Conservation (phyloP, 2,113 vertebrate genomes). For the Gambusia holbrooki region DNA sequence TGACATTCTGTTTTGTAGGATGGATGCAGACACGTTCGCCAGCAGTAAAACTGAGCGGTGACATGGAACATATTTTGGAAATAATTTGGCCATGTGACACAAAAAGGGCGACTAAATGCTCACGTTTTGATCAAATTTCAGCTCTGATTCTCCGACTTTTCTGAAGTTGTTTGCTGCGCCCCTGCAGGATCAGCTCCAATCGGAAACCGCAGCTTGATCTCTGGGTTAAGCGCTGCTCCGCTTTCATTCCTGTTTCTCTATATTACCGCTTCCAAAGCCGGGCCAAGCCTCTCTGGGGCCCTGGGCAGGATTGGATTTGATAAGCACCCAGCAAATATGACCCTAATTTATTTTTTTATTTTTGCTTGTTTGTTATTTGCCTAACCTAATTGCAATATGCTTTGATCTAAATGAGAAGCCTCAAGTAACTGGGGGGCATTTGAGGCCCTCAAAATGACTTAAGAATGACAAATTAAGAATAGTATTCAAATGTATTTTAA, state of each 20-base stretch:
- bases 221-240: slow-evolving; percentile 11
- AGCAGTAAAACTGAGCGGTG: background rate
- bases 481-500: too few species aligned
- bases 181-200: slow-evolving; percentile 28
- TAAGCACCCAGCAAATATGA: too few species aligned
- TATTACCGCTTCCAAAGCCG: background rate
- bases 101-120: background rate
- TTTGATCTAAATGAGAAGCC: too few species aligned
- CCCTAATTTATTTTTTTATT: too few species aligned
- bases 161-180: slow-evolving; percentile 46
- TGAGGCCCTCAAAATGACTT: too few species aligned
- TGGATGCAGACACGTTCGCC: background rate
- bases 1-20: background rate
- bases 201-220: slow-evolving; percentile 49
- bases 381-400: too few species aligned
- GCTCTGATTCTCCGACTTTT: slow-evolving; percentile 14
- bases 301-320: too few species aligned
- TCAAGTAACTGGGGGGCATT: too few species aligned
- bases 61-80: background rate
- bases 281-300: too few species aligned
- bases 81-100: background rate
- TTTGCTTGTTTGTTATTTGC: too few species aligned
- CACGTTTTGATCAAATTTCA: background rate
- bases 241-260: slow-evolving; percentile 26
- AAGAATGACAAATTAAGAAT: too few species aligned